phyloP scores from a whole-genome alignment of 2,888 invertebrate genomes.

The Nymphalis c-album region DNA sequence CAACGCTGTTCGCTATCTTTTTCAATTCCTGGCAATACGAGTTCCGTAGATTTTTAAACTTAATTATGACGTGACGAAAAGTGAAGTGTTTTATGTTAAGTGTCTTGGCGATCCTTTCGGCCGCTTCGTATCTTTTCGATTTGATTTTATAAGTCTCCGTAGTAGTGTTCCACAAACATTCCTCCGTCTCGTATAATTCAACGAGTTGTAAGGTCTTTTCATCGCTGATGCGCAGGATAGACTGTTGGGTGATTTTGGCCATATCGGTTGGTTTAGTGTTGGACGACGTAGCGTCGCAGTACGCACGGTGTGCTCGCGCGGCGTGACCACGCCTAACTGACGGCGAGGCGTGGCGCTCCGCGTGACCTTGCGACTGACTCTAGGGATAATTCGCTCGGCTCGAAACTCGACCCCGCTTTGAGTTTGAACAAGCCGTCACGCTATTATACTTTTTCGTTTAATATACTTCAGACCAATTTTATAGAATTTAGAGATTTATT shows the following conservation, averaged over 20 bases:
- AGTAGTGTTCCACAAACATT: conserved; percentile 55
- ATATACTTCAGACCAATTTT: too few species aligned
- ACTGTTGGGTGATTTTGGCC: conserved; percentile 6
- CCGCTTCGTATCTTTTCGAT: conserved; percentile 43
- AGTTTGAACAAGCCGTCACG: too few species aligned
- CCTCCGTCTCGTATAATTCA: conserved; percentile 50
- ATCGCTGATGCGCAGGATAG: conserved; percentile 22
- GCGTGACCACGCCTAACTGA: conserved; percentile 27
- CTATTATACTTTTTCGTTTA: too few species aligned
- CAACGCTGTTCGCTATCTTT: conserved; percentile 46
- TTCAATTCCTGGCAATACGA: conserved; percentile 62
- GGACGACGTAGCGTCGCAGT: not conserved
- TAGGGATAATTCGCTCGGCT: not conserved
- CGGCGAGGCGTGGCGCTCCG: conserved; percentile 11
- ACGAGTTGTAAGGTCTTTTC: conserved; percentile 34
- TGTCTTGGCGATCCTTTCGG: conserved; percentile 50
- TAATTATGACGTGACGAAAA: conserved; percentile 53
- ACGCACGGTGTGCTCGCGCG: not conserved
- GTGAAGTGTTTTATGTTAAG: conserved; percentile 54
- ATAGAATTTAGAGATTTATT: too few species aligned
- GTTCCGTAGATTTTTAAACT: conserved; percentile 63
- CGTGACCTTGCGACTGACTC: not conserved
- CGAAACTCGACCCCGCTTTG: too few species aligned
- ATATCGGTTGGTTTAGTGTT: not conserved
- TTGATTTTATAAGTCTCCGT: conserved; percentile 49